Conservation (phyloP, 1,140 invertebrate genomes). For the Zaprionus camerounensis region DNA sequence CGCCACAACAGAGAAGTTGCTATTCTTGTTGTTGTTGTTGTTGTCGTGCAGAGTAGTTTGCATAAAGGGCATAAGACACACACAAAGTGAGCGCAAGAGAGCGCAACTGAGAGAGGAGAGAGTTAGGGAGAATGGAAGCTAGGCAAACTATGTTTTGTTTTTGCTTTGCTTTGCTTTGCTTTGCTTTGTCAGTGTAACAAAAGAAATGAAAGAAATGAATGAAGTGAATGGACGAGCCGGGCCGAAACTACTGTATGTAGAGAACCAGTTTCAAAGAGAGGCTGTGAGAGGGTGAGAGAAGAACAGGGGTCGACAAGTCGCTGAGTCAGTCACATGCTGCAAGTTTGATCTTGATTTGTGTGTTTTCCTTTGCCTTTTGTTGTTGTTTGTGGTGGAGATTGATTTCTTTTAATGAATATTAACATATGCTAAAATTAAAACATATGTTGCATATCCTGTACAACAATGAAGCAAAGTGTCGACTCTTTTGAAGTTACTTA, state of each 20-base stretch:
- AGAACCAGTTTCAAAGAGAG: conserved; percentile 44
- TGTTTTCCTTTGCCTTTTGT: conserved; percentile 12
- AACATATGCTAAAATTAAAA: not conserved
- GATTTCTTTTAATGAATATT: not conserved
- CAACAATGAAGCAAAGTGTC: not conserved
- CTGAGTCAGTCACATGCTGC: conserved; percentile 38
- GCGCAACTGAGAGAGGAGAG: not conserved
- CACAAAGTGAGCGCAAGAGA: not conserved
- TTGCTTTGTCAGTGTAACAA: conserved; percentile 15
- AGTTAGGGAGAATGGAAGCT: not conserved
- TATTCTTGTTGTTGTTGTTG: conserved; percentile 27
- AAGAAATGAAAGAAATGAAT: conserved; percentile 33
- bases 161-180: conserved; percentile 14
- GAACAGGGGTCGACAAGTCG: conserved; percentile 1
- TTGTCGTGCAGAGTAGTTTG: conserved; percentile 2
- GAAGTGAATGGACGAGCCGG: conserved; percentile 39
- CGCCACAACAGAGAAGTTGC: conserved; percentile 10
- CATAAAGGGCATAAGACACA: not conserved
- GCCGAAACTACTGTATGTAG: conserved; percentile 31
- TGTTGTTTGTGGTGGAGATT: not conserved
- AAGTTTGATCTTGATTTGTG: conserved; percentile 36
- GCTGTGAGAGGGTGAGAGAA: not conserved
- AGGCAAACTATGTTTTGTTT: conserved; percentile 7
- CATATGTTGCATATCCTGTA: not conserved
- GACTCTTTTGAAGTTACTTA: not conserved